Base-by-base conservation (phyloP, 2,113 vertebrate species). In the Carettochelys insculpta region DNA sequence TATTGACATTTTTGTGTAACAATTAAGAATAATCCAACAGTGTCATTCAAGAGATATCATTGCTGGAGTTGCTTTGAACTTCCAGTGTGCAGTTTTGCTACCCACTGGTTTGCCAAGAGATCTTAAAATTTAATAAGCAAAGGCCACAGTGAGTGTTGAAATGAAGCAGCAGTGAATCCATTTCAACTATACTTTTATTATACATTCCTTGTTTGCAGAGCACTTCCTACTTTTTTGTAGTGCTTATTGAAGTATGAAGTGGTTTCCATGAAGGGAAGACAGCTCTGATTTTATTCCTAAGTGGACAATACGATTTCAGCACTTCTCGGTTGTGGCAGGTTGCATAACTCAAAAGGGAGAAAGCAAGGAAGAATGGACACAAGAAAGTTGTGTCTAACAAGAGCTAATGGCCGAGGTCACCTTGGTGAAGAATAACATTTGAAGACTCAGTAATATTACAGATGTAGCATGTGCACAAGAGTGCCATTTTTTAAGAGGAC, bases 61-160 rank as follows among this genome's bases (percentile, higher is more conserved):
- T 82, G 77, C 90, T 89, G 48, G 77, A 29, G 68, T 80, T 94
- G 89, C 90, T 95, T 95, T 95, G 86, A 97, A 84, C 89, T 87
- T 86, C 82, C 53, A 85, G 87, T 96, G 91, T 88, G 87, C 92
- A 90, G 80, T 96, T 96, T 94, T 68, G 83, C 84, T 96, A 91
- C 87, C 84, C 85, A 86, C 80, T 93, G 53, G 29, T 93, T 92
- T 96, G 93, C 96, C 89, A 94, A 96, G 80, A 87, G 81, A 93
- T 82, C 89, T 97, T 94, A 95, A 96, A 92, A 94, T 96, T 97
- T 97, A 96, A 92, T 90, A 94, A 95, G 91, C 88, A 93, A 90
- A 90, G 92, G 87, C 85, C 83, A 85, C 86, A 52, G 41, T 86
- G 82, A 84, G 87, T 95, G 90, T 93, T 96, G 83, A 80, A 95